Base-by-base conservation (phyloP, 23 tunicate species). In the Styela clava region DNA sequence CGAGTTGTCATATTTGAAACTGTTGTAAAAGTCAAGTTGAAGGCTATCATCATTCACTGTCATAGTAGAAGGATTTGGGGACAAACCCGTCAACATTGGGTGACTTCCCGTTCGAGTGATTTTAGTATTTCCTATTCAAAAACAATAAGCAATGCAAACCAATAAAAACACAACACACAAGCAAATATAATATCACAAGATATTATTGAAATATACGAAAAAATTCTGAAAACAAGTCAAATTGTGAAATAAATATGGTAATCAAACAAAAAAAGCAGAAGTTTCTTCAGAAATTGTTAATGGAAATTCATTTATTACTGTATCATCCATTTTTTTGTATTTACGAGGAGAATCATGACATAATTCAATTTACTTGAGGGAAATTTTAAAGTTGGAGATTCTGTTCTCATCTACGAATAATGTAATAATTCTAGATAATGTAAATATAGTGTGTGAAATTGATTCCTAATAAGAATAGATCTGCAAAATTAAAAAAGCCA, bases 11-110 rank as follows among this genome's bases (percentile, higher is more conserved):
- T 82, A 82, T 1, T 70, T 70, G 63, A 82, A 68, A 63, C 85
- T 82, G 78, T 71, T 82, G 68, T 82, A 82, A 82, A 82, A 82
- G 52, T 76, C 21, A 24, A 35, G 81, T 37, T 67, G 71, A 67
- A 35, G 64, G 52, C 81, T 76, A 36, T 76, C 81, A 25, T 76
- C 81, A 23, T 2, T 44, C 2, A 31, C 21, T 76, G 28, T 52
- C 35, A 44, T 7, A 33, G 81, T 21, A 24, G 65, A 44, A 44
- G 81, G 81, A n/a, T 76, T 76, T 0, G 81, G 81, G 27, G 81
- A 76, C n/a, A 76, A 18, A 20, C 81, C 81, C 28, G 81, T 76
- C 65, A 76, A 44, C 31, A 37, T 72, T n/a, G 81, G 81, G 64
- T 76, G 81, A 76, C 81, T 76, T 52, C 81, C 81, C 27, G 52